Percentiles rank a stretch among this genome's conserved stretches.
Evolutionary conservation across 2,888 invertebrate species (phyloP).

Genomic region (Gerris lacustris): DNA sequence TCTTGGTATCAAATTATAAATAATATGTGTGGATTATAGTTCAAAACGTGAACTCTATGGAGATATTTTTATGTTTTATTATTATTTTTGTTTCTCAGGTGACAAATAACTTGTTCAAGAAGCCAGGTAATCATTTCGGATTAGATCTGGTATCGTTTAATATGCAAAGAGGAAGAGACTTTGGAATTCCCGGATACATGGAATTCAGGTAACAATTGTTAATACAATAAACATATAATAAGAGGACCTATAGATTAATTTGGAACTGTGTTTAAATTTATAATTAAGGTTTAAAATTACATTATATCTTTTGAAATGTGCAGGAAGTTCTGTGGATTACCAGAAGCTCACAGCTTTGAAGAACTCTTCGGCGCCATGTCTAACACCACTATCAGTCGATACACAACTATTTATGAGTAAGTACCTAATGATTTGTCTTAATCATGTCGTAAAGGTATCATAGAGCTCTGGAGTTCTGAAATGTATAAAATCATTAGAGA

Average conservation of each 20-base stretch:
- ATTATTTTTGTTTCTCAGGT: constrained; percentile 44
- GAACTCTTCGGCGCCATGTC: constrained; percentile 78
- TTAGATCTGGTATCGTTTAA: constrained; percentile 86
- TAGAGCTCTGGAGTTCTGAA: neutral
- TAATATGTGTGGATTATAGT: neutral
- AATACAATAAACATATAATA: neutral
- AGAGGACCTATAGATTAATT: too few relatives aligned
- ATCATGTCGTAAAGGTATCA: neutral
- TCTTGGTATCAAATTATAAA: neutral
- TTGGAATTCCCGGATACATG: constrained; percentile 85
- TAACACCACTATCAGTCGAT: constrained; percentile 71
- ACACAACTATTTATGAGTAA: constrained; percentile 70
- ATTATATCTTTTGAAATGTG: too few relatives aligned
- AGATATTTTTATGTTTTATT: neutral
- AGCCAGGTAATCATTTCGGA: constrained; percentile 48
- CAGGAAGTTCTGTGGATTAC: constrained; percentile 75
- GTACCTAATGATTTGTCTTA: constrained; percentile 31
- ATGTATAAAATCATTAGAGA: neutral
- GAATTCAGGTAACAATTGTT: constrained; percentile 50
- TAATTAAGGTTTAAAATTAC: too few relatives aligned
- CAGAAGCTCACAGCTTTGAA: constrained; percentile 62
- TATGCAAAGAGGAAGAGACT: constrained; percentile 85
- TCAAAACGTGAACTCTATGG: neutral
- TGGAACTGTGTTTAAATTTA: too few relatives aligned
- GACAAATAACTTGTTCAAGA: constrained; percentile 80